These are phyloP conservation scores for Tursiops truncatus DNA, from an alignment of 2,113 vertebrate genomes.

Conservation along the genomic window DNA sequence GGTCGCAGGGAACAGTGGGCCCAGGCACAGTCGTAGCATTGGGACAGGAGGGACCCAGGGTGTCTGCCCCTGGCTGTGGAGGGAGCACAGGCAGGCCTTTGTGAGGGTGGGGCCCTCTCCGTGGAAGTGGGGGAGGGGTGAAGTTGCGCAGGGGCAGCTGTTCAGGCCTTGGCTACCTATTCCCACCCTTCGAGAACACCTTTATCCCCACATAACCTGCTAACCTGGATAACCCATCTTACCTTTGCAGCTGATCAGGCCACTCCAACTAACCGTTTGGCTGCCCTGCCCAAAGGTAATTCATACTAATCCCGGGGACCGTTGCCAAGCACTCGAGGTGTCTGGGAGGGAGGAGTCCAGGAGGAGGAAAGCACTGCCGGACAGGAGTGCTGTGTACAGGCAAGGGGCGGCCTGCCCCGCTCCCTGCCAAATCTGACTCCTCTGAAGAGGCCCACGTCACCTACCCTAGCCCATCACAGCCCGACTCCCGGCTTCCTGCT, in stretches of 20 bases:
- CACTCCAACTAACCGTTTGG: conserved; percentile 84
- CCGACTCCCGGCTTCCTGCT: not conserved
- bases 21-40: accelerated
- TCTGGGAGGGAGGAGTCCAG: not conserved
- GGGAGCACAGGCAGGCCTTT: too few relatives aligned
- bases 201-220: conserved; percentile 58
- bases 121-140: not conserved
- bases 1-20: accelerated
- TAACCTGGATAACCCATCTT: conserved; percentile 86
- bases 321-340: not conserved
- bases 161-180: not conserved
- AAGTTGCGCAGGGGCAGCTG: not conserved
- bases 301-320: conserved; percentile 73
- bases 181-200: conserved; percentile 29
- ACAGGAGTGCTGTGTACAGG: not conserved
- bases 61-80: accelerated
- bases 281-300: conserved; percentile 88
- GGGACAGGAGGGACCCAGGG: not conserved
- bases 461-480: not conserved
- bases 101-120: not conserved
- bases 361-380: not conserved
- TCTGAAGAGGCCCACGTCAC: not conserved
- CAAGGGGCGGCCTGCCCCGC: not conserved
- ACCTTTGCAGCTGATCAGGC: conserved; percentile 85
- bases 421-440: too few relatives aligned